Base-by-base conservation (phyloP, 2,888 invertebrate genomes). In the Drosophila algonquin region DNA sequence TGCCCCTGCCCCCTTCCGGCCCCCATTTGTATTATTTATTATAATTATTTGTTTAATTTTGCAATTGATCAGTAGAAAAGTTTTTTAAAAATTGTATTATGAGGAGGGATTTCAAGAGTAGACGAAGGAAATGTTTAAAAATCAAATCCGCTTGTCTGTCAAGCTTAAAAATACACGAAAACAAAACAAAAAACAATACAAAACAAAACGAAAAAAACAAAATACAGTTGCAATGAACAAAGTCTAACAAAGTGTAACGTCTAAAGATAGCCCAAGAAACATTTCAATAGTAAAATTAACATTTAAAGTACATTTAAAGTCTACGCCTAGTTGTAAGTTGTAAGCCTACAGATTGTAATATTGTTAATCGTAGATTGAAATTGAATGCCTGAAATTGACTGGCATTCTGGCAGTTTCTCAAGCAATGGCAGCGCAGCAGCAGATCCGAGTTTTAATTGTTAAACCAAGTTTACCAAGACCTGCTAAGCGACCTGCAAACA, bases 201-300 rank as follows among this genome's bases (percentile, higher is more conserved):
- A 21, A 21, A 56, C 9, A 2, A 62, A 30, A n/a, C n/a, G n/a
- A 24, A 46, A 40, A 57, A 67, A 35, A 32, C 10, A 10, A 35
- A 14, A 72, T 57, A 71, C 64, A 79, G 73, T 77, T 52, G 57
- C 32, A 63, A 48, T 57, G 62, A 58, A 63, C 50, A 45, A 76
- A 80, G 30, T 30, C 30, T 30, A 76, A 21, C 21, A 21, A 47
- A 54, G 55, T 76, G 52, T 70, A 24, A 47, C 53, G 55, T 76
- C 60, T 70, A 78, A 78, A 32, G 63, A 14, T 80, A 80, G 73
- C 21, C 57, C 75, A 82, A 76, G 67, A 75, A 68, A 58, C 51
- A 69, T 55, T 80, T 73, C 65, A 74, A 73, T 79, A 81, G 80
- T 62, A 52, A 73, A 80, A 72, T 77, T 76, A 75, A 79, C 24